Percentiles rank a stretch among this genome's conserved stretches.
These are phyloP conservation scores for Piprites chloris DNA, from an alignment of 2,113 vertebrate species.

Conservation along the genomic window DNA sequence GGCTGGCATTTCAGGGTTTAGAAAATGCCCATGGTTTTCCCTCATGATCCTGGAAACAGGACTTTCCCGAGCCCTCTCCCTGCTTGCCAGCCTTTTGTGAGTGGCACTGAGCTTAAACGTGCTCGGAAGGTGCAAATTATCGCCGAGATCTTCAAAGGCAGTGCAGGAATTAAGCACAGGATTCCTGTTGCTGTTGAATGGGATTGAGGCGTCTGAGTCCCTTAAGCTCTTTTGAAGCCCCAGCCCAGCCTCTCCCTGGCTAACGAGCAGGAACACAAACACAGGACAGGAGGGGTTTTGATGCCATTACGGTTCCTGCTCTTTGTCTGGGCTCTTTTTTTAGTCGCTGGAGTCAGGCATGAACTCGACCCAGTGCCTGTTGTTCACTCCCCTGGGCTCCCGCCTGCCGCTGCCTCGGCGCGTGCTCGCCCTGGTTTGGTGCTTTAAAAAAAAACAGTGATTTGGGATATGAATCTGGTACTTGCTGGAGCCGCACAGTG, in stretches of 20 bases:
- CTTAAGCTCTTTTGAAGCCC: conserved; percentile 9
- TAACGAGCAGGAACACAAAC: not conserved
- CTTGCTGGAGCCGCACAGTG: not conserved
- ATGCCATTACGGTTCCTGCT: not conserved
- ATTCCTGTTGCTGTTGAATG: not conserved
- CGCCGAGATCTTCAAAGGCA: not conserved
- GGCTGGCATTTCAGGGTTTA: not conserved
- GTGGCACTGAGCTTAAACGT: not conserved
- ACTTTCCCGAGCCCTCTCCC: not conserved
- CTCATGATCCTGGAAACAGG: not conserved
- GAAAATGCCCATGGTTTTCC: not conserved
- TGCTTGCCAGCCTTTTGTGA: not conserved
- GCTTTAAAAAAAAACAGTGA: not conserved
- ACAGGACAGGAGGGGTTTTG: not conserved
- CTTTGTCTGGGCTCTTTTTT: conserved; percentile 27
- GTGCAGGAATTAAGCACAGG: not conserved
- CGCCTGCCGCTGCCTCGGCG: not conserved
- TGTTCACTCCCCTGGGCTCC: not conserved
- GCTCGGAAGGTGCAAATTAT: conserved; percentile 24
- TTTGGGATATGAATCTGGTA: not conserved
- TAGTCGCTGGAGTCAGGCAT: not conserved
- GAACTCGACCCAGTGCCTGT: not conserved
- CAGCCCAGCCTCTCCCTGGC: not conserved
- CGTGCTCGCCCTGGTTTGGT: not conserved
- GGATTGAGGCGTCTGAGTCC: not conserved